Conservation (phyloP, 2,888 invertebrate genomes). For the Troides oblongomaculatus region DNA sequence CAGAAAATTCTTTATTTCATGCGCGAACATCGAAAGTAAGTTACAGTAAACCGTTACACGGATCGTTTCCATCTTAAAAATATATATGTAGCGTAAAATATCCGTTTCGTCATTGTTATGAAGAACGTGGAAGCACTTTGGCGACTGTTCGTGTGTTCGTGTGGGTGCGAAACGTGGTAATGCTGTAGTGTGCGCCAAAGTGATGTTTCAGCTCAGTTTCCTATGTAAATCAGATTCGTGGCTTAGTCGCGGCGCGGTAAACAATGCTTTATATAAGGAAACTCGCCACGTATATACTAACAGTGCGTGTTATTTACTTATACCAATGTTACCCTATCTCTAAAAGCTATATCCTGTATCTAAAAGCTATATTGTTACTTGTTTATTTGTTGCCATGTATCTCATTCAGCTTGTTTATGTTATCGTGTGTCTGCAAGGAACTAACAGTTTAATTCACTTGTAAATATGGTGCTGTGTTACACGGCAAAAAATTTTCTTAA, state of each 20-base stretch:
- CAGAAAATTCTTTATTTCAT: background rate
- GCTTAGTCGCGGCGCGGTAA: constrained; percentile 39
- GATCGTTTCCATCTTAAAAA: constrained; percentile 20
- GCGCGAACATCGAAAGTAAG: background rate
- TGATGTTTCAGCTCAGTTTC: constrained; percentile 53
- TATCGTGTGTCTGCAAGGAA: too few relatives aligned
- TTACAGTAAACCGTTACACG: background rate
- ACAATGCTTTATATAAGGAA: constrained; percentile 35
- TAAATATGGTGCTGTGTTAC: too few relatives aligned
- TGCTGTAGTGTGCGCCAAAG: constrained; percentile 45
- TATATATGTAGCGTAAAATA: constrained; percentile 12
- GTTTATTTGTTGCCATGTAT: too few relatives aligned
- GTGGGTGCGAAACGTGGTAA: constrained; percentile 47
- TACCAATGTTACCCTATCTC: background rate
- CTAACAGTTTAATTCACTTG: too few relatives aligned
- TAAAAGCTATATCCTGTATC: background rate
- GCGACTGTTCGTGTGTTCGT: constrained; percentile 38
- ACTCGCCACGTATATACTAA: constrained; percentile 31
- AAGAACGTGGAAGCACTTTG: constrained; percentile 24
- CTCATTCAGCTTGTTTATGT: too few relatives aligned
- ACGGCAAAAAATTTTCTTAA: too few relatives aligned
- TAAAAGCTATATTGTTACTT: too few relatives aligned
- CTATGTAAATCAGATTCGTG: constrained; percentile 60
- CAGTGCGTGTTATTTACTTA: constrained; percentile 18
- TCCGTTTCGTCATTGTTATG: constrained; percentile 15